Percentiles rank a stretch among this genome's conserved stretches.
phyloP scores from a whole-genome alignment of 2,888 invertebrate genomes.

The Ferrisia virgata region DNA sequence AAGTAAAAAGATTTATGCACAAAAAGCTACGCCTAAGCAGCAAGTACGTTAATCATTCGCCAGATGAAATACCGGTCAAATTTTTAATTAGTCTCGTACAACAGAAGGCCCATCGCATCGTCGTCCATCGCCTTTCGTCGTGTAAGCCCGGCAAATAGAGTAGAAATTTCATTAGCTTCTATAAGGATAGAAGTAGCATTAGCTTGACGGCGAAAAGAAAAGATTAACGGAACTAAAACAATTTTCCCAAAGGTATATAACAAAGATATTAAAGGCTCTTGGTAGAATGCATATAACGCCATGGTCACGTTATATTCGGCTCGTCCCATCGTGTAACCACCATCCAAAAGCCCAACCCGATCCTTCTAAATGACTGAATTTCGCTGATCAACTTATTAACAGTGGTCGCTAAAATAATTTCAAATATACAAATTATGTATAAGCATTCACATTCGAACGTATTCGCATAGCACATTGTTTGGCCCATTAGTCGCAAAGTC shows the following conservation, averaged over 20 bases:
- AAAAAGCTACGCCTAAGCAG: too few relatives aligned
- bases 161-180: constrained; percentile 23
- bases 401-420: not conserved
- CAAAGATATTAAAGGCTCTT: constrained; percentile 27
- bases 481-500: not conserved
- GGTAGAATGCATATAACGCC: not conserved
- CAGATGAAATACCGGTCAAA: not conserved
- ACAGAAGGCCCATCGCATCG: not conserved
- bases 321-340: not conserved
- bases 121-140: too few relatives aligned
- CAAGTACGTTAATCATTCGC: not conserved
- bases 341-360: not conserved
- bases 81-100: not conserved
- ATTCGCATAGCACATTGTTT: not conserved
- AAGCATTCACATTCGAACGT: not conserved
- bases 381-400: constrained; percentile 7
- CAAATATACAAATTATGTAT: not conserved
- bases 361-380: constrained; percentile 21
- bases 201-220: constrained; percentile 25
- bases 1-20: too few relatives aligned
- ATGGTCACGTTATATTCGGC: constrained; percentile 3
- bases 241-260: constrained; percentile 30
- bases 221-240: constrained; percentile 30
- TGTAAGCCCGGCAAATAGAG: not conserved
- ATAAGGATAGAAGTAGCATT: not conserved